Evolutionary conservation across 1,140 invertebrate genomes (phyloP).

Genomic region (Chironomus striatipennis): DNA sequence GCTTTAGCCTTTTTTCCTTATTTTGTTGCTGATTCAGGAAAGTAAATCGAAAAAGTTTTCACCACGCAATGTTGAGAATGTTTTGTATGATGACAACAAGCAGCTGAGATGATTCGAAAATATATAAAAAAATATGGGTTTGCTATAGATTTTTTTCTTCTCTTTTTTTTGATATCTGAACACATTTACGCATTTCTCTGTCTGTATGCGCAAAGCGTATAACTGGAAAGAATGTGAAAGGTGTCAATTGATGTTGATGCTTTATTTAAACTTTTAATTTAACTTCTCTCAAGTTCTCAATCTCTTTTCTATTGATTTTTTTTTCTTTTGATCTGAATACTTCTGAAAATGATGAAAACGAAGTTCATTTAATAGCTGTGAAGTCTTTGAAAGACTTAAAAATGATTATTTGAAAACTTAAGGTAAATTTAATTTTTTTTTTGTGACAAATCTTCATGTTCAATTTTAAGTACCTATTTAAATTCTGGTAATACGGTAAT

Average conservation of each 20-base stretch:
- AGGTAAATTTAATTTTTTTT: too few species aligned
- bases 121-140: not conserved
- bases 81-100: not conserved
- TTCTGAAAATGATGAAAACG: too few species aligned
- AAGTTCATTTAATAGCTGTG: not conserved
- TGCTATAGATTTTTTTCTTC: too few species aligned
- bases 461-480: too few species aligned
- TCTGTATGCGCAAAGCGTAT: too few species aligned
- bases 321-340: not conserved
- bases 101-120: not conserved
- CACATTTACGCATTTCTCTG: not conserved
- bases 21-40: constrained; percentile 17
- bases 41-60: constrained; percentile 20
- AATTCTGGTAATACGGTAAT: too few species aligned
- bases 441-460: too few species aligned
- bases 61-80: not conserved
- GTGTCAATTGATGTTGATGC: constrained; percentile 11
- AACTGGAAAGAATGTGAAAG: not conserved
- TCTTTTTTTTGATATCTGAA: not conserved
- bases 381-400: not conserved
- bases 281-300: not conserved
- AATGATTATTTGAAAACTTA: too few species aligned
- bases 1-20: not conserved
- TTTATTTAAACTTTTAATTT: not conserved
- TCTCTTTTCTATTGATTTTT: not conserved